Evolutionary conservation across 2,888 invertebrate species (phyloP).

Genomic region (Lypha dubia): DNA sequence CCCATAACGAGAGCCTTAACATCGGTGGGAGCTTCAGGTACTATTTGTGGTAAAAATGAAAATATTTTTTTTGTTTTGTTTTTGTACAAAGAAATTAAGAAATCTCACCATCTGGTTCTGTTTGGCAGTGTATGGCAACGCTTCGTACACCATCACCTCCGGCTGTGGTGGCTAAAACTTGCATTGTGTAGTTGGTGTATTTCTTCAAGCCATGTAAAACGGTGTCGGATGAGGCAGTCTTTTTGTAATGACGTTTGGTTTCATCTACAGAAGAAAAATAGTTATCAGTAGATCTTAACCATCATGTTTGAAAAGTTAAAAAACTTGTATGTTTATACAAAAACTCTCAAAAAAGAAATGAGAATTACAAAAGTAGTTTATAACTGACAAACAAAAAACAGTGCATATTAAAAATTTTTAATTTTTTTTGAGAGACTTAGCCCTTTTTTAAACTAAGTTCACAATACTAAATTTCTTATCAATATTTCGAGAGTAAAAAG

Average conservation of each 20-base stretch:
- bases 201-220: conserved; percentile 96
- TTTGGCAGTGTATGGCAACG: conserved; percentile 92
- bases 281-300: background rate
- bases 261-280: conserved; percentile 86
- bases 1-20: conserved; percentile 97
- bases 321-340: no score
- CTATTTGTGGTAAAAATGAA: conserved; percentile 83
- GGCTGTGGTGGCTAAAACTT: conserved; percentile 96
- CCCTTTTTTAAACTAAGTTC: no score
- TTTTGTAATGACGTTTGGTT: conserved; percentile 94
- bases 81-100: no score
- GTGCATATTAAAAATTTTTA: no score
- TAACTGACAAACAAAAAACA: no score
- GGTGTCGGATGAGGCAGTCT: conserved; percentile 95
- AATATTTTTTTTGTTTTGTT: background rate
- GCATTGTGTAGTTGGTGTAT: conserved; percentile 98
- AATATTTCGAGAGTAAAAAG: no score
- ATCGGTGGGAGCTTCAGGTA: conserved; percentile 95
- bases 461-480: no score
- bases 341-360: no score
- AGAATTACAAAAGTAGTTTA: background rate
- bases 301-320: no score
- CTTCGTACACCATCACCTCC: conserved; percentile 96
- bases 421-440: no score
- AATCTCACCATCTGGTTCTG: conserved; percentile 95